phyloP scores from a whole-genome alignment of 2,888 invertebrate genomes.

The Candidula unifasciata region DNA sequence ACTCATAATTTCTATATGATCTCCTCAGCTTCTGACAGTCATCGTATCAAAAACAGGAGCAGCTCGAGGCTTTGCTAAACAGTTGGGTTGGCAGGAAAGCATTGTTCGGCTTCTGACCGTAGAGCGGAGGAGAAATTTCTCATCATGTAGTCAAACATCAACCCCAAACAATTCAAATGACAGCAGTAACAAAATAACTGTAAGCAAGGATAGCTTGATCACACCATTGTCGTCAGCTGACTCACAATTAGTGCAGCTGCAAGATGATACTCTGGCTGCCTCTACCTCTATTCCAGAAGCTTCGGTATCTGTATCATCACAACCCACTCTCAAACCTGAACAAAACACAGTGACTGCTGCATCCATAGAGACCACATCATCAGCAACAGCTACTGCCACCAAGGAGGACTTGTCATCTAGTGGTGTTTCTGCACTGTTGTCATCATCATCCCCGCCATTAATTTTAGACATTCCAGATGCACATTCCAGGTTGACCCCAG shows the following conservation, averaged over 20 bases:
- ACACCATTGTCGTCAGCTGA: neutral
- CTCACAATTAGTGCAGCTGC: neutral
- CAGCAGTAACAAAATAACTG: neutral
- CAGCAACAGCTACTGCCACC: neutral
- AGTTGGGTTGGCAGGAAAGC: conserved; percentile 82
- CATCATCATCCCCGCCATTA: neutral
- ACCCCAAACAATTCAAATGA: neutral
- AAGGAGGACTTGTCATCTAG: neutral
- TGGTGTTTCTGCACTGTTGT: neutral
- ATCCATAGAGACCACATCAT: neutral
- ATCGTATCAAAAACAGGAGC: conserved; percentile 69
- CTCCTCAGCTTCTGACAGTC: conserved; percentile 68
- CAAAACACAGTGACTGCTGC: neutral
- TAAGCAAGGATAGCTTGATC: neutral
- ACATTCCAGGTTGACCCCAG: neutral
- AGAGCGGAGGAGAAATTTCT: conserved; percentile 42
- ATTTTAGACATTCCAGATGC: conserved; percentile 7
- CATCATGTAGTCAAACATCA: conserved; percentile 5
- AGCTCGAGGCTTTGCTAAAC: conserved; percentile 74
- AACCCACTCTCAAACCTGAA: neutral
- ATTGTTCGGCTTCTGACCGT: conserved; percentile 71
- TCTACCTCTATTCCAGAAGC: neutral
- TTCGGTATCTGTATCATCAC: neutral
- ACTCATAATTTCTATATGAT: neutral
- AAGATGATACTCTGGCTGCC: neutral